Evolutionary conservation across 2,888 invertebrate genomes (phyloP).

Genomic region (Cybosia mesomella): DNA sequence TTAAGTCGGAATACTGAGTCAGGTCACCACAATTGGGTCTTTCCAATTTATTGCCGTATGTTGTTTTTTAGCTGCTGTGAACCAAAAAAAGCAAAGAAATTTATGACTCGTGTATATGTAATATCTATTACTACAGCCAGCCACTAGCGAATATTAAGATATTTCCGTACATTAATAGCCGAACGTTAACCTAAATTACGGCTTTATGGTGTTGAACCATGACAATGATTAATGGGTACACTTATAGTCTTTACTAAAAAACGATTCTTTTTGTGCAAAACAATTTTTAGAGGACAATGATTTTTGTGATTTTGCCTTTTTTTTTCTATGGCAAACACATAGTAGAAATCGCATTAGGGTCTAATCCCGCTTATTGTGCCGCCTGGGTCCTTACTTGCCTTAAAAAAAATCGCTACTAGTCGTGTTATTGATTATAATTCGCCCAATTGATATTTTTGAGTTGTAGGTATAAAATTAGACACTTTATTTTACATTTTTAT

Average conservation of each 20-base stretch:
- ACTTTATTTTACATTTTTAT: no score
- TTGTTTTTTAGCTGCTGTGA: no score
- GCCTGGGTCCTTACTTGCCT: not conserved
- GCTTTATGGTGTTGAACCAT: conserved; percentile 12
- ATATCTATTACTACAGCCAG: not conserved
- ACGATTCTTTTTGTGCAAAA: not conserved
- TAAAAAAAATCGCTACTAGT: no score
- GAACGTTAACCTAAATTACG: conserved; percentile 31
- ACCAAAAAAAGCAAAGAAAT: no score
- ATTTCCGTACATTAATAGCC: conserved; percentile 31
- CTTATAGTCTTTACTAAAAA: conserved; percentile 4
- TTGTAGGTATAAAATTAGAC: no score
- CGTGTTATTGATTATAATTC: no score
- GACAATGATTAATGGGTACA: conserved; percentile 38
- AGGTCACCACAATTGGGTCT: not conserved
- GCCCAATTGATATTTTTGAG: no score
- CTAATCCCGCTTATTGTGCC: not conserved
- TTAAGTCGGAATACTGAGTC: not conserved
- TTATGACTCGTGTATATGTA: no score
- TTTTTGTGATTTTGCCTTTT: not conserved
- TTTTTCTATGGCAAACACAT: not conserved
- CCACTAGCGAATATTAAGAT: conserved; percentile 19
- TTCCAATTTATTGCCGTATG: no score
- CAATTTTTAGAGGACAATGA: not conserved
- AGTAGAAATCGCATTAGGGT: not conserved